Evolutionary conservation across 2,797 vertebrate genomes (phyloP).

Genomic region (Tachyglossus aculeatus): DNA sequence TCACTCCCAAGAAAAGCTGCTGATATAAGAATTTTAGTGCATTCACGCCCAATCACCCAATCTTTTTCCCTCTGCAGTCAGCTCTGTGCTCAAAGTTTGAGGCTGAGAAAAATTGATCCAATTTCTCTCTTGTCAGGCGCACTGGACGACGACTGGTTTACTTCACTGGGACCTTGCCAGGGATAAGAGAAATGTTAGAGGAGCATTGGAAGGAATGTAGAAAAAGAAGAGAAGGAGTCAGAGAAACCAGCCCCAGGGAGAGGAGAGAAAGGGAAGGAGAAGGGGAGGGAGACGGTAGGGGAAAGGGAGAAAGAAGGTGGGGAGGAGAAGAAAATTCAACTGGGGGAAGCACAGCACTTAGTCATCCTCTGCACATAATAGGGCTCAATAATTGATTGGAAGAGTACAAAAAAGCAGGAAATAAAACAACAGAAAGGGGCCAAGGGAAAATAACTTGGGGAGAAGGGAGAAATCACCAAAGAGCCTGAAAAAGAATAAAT

Average conservation of each 20-base stretch:
- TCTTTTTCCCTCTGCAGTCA: neutral
- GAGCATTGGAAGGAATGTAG: too few species aligned
- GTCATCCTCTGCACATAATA: neutral
- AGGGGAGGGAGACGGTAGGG: too few species aligned
- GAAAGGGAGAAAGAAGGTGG: neutral
- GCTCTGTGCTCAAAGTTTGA: neutral
- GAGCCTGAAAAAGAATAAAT: too few species aligned
- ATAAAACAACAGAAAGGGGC: too few species aligned
- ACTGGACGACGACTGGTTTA: neutral
- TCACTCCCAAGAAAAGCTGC: neutral
- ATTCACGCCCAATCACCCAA: neutral
- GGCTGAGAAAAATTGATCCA: neutral
- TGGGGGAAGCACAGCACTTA: neutral
- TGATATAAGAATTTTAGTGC: neutral
- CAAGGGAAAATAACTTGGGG: too few species aligned
- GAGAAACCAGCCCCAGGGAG: neutral
- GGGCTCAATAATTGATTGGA: neutral
- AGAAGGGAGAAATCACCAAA: too few species aligned
- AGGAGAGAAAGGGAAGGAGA: neutral
- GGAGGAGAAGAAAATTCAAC: neutral
- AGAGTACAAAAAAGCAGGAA: neutral
- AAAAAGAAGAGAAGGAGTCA: too few species aligned
- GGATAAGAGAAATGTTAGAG: neutral
- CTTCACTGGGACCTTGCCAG: neutral
- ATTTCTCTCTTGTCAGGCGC: neutral